These are phyloP conservation scores for Ganaspis sp. DNA, from an alignment of 1,140 invertebrate genomes.

Conservation along the genomic window DNA sequence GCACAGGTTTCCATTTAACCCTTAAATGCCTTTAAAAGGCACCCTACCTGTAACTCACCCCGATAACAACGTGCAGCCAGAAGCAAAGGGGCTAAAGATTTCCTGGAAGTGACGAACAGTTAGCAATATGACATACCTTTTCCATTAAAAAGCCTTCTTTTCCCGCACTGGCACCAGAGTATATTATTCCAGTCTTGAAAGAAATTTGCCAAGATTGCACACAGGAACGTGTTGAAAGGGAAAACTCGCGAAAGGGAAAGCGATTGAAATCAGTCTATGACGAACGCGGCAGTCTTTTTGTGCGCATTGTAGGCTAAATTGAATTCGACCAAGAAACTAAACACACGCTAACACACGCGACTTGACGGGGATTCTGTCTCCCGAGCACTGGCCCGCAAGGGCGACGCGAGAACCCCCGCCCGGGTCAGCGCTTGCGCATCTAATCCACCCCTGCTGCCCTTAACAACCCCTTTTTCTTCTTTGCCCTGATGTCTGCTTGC, in stretches of 20 bases:
- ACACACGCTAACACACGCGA: conserved; percentile 29
- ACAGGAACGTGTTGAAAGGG: neutral
- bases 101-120: neutral
- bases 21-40: neutral
- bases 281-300: conserved; percentile 12
- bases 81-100: neutral
- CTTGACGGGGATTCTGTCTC: conserved; percentile 60
- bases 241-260: conserved; percentile 38
- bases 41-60: neutral
- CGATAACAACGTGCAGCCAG: neutral
- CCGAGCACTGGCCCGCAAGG: conserved; percentile 63
- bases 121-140: neutral
- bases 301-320: conserved; percentile 7
- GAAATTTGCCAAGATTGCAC: neutral
- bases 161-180: neutral
- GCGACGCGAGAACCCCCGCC: conserved; percentile 67
- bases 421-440: conserved; percentile 69
- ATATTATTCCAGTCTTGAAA: neutral
- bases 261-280: conserved; percentile 30
- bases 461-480: conserved; percentile 62
- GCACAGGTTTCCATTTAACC: neutral
- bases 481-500: neutral
- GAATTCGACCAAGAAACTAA: conserved; percentile 12
- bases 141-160: too few species aligned
- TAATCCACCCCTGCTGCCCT: conserved; percentile 49